Conservation (phyloP, 2,113 vertebrate species). For the Gallinago media region DNA sequence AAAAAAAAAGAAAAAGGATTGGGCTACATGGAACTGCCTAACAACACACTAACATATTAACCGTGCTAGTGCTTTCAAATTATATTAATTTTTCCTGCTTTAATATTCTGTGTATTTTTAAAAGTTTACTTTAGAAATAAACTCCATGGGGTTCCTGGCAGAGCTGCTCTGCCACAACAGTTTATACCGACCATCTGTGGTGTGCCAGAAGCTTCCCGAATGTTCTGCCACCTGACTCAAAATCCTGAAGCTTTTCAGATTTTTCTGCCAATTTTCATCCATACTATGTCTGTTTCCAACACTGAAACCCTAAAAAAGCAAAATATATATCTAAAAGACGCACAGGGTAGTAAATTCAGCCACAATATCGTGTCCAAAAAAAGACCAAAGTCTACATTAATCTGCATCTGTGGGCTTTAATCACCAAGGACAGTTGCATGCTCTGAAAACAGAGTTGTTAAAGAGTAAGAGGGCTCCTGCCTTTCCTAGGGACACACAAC, state of each 20-base stretch:
- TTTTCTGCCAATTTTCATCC: slow-evolving; percentile 73
- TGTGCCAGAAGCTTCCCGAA: slow-evolving; percentile 77
- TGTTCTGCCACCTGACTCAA: slow-evolving; percentile 78
- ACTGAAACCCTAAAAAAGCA: slow-evolving; percentile 62
- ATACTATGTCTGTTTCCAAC: slow-evolving; percentile 71
- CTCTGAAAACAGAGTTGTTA: neutral
- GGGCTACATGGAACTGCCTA: neutral
- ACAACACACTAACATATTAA: neutral
- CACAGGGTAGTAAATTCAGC: slow-evolving; percentile 31
- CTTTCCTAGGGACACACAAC: neutral
- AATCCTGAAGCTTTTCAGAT: slow-evolving; percentile 74
- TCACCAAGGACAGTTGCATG: neutral
- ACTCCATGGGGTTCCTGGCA: slow-evolving; percentile 75
- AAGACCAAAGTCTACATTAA: neutral
- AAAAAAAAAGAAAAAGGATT: neutral
- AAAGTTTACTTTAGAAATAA: slow-evolving; percentile 78
- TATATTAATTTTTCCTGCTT: neutral
- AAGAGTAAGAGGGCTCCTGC: neutral
- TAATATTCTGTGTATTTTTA: slow-evolving; percentile 69
- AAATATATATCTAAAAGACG: slow-evolving; percentile 56
- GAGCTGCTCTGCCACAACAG: slow-evolving; percentile 72
- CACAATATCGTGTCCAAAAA: neutral
- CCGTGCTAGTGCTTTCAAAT: slow-evolving; percentile 5
- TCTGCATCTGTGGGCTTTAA: neutral
- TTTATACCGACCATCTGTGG: slow-evolving; percentile 78